Evolutionary conservation across 2,888 invertebrate genomes (phyloP).

Genomic region (Lycocerus yunnanus): DNA sequence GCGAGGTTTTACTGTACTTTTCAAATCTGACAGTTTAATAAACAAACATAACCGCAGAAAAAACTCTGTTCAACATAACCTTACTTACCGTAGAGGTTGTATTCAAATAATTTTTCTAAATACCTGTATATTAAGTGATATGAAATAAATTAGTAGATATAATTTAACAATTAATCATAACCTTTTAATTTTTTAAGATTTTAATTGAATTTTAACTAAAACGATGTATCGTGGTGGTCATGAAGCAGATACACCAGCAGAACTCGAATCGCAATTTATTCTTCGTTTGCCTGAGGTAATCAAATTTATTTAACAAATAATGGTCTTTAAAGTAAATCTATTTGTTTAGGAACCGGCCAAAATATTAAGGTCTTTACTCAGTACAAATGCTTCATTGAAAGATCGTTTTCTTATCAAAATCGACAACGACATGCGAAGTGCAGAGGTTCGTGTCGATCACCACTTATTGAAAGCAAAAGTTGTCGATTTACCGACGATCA

Average conservation of each 20-base stretch:
- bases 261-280: constrained; percentile 50
- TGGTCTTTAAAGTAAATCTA: constrained; percentile 6
- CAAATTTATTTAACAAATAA: background rate
- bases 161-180: background rate
- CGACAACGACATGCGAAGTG: constrained; percentile 86
- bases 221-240: constrained; percentile 34
- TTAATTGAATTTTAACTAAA: background rate
- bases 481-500: constrained; percentile 87
- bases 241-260: constrained; percentile 42
- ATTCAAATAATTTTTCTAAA: background rate
- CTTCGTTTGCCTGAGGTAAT: constrained; percentile 46
- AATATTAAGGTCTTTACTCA: constrained; percentile 73
- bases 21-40: background rate
- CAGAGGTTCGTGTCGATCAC: constrained; percentile 87
- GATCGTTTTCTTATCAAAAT: constrained; percentile 84
- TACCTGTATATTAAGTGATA: background rate
- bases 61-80: too few species aligned
- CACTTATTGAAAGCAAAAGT: constrained; percentile 87
- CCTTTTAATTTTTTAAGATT: background rate
- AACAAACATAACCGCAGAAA: too few species aligned
- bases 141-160: background rate
- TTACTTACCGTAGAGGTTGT: background rate
- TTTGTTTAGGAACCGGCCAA: constrained; percentile 70
- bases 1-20: too few species aligned
- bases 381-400: constrained; percentile 76